Evolutionary conservation across 2,797 vertebrate genomes (phyloP), one percentile per base, ranked within the genome.

Genomic region (Spondyliosoma cantharus): DNA sequence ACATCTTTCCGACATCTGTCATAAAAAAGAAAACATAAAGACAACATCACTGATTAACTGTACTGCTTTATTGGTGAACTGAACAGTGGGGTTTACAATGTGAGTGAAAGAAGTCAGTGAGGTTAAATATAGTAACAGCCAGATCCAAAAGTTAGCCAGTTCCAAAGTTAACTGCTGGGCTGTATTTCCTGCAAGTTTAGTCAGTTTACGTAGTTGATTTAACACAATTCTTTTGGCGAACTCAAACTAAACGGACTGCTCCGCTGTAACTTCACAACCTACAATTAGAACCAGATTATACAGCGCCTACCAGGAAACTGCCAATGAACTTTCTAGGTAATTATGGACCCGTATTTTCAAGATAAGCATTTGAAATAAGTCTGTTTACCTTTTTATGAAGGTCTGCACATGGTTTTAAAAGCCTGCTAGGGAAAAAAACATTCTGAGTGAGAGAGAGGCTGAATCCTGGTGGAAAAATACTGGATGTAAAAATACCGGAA

Each of bases 391-490:
- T 25, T 24, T 25, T 24, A 13, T 14, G 13, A 27, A 56, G 5
- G 37, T 29, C 13, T 7, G 16, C 20, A 6, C 20, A 15, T 1
- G 37, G 5, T 46, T 73, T 56, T 1, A 42, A 50, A 59, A 49
- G 13, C n/a, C 13, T 22, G 14, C 25, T 46, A 4, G 4, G 37
- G 24, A 25, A 46, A 42, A n/a, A 43, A 4, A 5, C n/a, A 24
- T 7, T 25, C 7, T 14, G 7, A 22, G 42, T 2, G 24, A 72
- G 24, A 72, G 25, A 68, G 32, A 68, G 4, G 48, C 16, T 32
- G n/a, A 22, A 62, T 42, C 45, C 14, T 20, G 1, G 5, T 82
- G 58, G 69, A 53, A 82, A 82, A 68, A 57, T 61, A 81, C 78
- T 60, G 48, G 25, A 43, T 29, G 20, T 43, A 2, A 42, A 67